Evolutionary conservation across 2,888 invertebrate genomes (phyloP), one percentile per base, ranked within the genome.

Genomic region (Pogonocherus hispidulus): DNA sequence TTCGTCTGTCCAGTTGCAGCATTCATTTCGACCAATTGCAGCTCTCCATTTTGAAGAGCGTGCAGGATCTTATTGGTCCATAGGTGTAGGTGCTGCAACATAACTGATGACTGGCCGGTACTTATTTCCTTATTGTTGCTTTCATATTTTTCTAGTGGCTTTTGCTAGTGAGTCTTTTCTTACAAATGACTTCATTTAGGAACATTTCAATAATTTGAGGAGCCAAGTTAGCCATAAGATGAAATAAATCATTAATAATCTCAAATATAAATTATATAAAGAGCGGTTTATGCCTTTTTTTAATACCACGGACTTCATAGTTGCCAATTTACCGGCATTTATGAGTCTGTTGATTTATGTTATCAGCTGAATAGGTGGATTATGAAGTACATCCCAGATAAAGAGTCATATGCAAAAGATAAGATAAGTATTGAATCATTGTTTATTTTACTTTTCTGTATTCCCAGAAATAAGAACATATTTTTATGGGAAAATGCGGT

Each of bases 331-430:
- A 27, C 63, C 56, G 47, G 64, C n/a, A n/a, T 44, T 51, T 52
- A 27, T 52, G 35, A 41, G 19, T 37, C 16, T 59, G 41, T 44
- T 65, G 23, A 51, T n/a, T n/a, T n/a, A n/a, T n/a, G n/a, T 62
- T 62, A 62, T 62, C 62, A 62, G 20, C 35, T 51, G 62, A 62
- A 62, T 62, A 16, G 47, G 41, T 0, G 22, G 62, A 62, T 62
- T 62, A 51, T 49, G 49, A 60, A 49, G 49, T 32, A 59, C 47
- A 51, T 62, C 37, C 22, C 22, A 62, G 62, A 51, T 62, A 62
- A 62, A 59, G 18, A 47, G 49, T 22, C 16, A 37, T 51, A 14
- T 62, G 62, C 62, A 51, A 9, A 35, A 51, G 62, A 62, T 62
- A 62, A 51, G 8, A 20, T 4, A 14, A 47, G 47, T 59, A 47